phyloP scores from a whole-genome alignment of 1,140 invertebrate species.

The Aleiodes sp. region DNA sequence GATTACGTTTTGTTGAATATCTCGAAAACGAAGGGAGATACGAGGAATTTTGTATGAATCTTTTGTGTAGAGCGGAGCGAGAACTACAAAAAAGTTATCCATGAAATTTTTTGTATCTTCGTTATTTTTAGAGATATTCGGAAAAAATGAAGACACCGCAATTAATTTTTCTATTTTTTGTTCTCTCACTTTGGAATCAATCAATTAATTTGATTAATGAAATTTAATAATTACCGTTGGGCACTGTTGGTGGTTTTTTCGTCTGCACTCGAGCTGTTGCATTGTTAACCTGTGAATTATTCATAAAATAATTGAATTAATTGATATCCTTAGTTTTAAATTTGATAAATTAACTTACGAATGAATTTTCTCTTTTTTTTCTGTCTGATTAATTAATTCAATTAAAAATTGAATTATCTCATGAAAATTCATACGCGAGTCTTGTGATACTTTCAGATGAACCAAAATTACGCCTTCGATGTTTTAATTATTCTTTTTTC shows the following conservation, averaged over 20 bases:
- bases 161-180: too few species aligned
- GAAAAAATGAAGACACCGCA: too few species aligned
- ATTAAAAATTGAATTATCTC: background rate
- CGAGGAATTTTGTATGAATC: too few species aligned
- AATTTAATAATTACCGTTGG: conserved; percentile 79
- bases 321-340: background rate
- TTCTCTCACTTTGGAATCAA: too few species aligned
- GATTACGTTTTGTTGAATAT: too few species aligned
- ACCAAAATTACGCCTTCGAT: background rate
- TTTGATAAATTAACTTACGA: background rate
- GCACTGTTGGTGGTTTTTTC: conserved; percentile 93
- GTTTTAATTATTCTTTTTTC: too few species aligned
- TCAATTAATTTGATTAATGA: too few species aligned
- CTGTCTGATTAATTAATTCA: background rate
- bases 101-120: too few species aligned
- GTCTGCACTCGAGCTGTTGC: conserved; percentile 97
- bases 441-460: background rate
- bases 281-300: conserved; percentile 89
- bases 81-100: too few species aligned
- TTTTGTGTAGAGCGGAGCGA: too few species aligned
- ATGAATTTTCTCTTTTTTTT: background rate
- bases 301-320: conserved; percentile 38
- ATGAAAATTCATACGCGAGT: background rate
- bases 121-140: too few species aligned
- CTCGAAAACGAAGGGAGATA: too few species aligned